These are phyloP conservation scores for Gobio gobio DNA, from an alignment of 2,113 vertebrate species.

Conservation along the genomic window DNA sequence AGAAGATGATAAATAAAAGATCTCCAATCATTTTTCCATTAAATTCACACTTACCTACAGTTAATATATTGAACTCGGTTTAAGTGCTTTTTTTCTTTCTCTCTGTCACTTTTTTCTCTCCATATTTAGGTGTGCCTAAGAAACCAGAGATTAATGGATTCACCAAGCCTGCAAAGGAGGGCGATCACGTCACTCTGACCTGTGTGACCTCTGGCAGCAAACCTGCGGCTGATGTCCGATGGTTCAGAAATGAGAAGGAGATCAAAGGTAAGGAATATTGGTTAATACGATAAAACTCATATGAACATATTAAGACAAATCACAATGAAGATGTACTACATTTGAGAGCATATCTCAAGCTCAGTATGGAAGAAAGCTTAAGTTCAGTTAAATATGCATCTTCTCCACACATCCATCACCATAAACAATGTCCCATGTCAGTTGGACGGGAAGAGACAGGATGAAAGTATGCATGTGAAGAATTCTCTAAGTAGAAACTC, in stretches of 20 bases:
- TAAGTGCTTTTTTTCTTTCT: neutral
- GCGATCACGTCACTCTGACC: slow-evolving; percentile 92
- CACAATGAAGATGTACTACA: neutral
- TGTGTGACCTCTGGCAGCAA: slow-evolving; percentile 97
- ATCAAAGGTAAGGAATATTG: slow-evolving; percentile 83
- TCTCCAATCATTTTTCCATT: slow-evolving; percentile 27
- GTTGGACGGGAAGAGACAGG: neutral
- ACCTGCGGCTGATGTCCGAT: slow-evolving; percentile 95
- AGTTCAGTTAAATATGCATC: neutral
- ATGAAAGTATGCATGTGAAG: slow-evolving; percentile 10
- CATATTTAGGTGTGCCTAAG: slow-evolving; percentile 88
- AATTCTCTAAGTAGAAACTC: neutral
- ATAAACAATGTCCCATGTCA: neutral
- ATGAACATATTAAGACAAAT: neutral
- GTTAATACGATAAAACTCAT: neutral
- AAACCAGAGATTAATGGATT: slow-evolving; percentile 95
- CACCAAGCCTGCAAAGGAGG: slow-evolving; percentile 92
- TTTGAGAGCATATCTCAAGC: neutral
- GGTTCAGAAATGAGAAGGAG: slow-evolving; percentile 98
- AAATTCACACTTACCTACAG: neutral
- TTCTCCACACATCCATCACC: neutral
- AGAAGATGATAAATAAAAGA: slow-evolving; percentile 49
- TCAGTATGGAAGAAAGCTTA: too few relatives aligned
- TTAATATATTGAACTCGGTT: neutral
- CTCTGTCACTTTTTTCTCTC: neutral